Base-by-base conservation (phyloP, 1,140 invertebrate species). In the Scaptomyza montana region DNA sequence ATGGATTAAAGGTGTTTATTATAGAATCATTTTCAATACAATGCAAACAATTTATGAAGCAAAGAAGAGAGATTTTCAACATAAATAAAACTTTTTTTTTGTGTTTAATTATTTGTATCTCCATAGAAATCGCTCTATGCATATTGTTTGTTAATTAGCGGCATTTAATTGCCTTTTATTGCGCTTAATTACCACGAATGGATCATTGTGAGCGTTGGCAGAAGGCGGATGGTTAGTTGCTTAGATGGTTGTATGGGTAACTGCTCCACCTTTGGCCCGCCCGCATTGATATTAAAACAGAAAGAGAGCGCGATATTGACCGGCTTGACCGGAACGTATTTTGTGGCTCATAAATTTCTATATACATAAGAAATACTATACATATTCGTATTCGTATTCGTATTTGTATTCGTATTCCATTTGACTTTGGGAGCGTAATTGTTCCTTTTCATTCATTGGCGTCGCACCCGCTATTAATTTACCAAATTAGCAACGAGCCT, bases 61-160 rank as follows among this genome's bases (percentile, higher is more conserved):
- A 36, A 36, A 9, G 0, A 36, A 36, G 33, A 2, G 7, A 9
- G 7, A 36, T 8, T 36, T 8, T 36, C 1, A 9, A 36, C 9
- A 9, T 36, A 7, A 10, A 8, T 9, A 36, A 36, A 36, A 0
- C 9, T 36, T 36, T 36, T 3, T 36, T 10, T 36, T 9, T 36
- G 8, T 25, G 1, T 25, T 2, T 2, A 25, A 1, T 36, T 43
- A 43, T 5, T 72, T 46, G 12, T 36, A 3, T 49, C 5, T 56
- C 10, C 39, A 56, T 45, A 12, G 19, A 39, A 47, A 45, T 25
- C 19, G 60, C 46, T 63, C 60, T 51, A 47, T 65, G 61, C 68
- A 72, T 66, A 66, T 66, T 61, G 56, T 74, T 74, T 68, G 64
- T 73, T 68, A 73, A 73, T 62, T 73, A 61, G 50, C 51, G 19